These are phyloP conservation scores for Solea solea DNA, from an alignment of 2,113 vertebrate species.

Conservation along the genomic window DNA sequence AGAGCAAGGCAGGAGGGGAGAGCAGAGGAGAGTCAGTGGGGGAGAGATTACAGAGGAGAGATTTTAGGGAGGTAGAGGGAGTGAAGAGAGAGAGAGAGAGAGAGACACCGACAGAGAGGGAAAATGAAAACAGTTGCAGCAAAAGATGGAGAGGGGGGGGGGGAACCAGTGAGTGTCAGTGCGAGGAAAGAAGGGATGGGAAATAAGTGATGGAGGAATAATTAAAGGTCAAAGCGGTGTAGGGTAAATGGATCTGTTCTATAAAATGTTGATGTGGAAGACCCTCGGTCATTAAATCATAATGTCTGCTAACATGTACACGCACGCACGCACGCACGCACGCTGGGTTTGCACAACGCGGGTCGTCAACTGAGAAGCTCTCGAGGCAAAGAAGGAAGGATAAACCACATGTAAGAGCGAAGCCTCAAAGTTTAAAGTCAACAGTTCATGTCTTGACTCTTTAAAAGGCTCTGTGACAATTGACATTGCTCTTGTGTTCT, in stretches of 20 bases:
- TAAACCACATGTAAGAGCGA: background rate
- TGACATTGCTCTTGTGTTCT: background rate
- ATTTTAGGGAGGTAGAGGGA: slow-evolving; percentile 36
- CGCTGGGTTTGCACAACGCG: no score
- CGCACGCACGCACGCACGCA: background rate
- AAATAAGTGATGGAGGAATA: background rate
- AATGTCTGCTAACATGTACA: background rate
- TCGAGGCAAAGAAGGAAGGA: background rate
- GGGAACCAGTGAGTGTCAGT: background rate
- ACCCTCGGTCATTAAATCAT: no score
- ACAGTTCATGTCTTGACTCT: slow-evolving; percentile 8
- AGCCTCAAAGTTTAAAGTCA: slow-evolving; percentile 7
- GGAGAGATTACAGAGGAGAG: slow-evolving; percentile 55
- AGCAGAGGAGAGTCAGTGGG: slow-evolving; percentile 45
- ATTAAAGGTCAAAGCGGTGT: background rate
- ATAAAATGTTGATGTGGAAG: background rate
- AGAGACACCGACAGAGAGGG: slow-evolving; percentile 8
- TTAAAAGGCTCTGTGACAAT: background rate
- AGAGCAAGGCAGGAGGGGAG: slow-evolving; percentile 21
- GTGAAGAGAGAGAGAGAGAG: slow-evolving; percentile 30
- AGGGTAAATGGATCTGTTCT: background rate
- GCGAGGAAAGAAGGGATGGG: no score
- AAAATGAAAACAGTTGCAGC: slow-evolving; percentile 37
- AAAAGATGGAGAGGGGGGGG: slow-evolving; percentile 18
- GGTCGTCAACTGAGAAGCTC: no score